Conservation (phyloP, 2,888 invertebrate species). For the Pemphredon lugubris region DNA sequence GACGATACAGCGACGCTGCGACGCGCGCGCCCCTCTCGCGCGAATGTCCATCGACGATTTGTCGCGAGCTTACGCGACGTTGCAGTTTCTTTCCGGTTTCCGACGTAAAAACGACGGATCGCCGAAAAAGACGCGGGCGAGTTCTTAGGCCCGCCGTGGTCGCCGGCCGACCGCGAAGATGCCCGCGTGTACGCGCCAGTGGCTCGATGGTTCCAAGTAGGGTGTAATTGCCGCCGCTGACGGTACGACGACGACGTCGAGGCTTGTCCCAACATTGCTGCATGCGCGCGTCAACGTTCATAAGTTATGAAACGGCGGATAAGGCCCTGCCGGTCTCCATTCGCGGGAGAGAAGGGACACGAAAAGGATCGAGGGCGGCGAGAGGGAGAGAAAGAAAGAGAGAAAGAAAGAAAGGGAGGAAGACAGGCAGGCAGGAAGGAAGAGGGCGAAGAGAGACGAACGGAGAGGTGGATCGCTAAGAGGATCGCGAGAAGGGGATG, state of each 20-base stretch:
- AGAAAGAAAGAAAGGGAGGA: conserved; percentile 13
- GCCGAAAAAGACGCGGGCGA: conserved; percentile 31
- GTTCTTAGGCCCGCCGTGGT: conserved; percentile 19
- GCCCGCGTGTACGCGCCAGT: conserved; percentile 39
- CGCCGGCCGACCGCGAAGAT: conserved; percentile 22
- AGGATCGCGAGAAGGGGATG: conserved; percentile 16
- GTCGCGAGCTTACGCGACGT: not conserved
- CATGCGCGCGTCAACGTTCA: conserved; percentile 70
- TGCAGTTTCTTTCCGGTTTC: conserved; percentile 28
- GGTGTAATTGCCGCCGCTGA: conserved; percentile 68
- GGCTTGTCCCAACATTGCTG: conserved; percentile 69
- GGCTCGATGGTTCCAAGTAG: conserved; percentile 65
- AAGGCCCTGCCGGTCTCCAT: conserved; percentile 51
- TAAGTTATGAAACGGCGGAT: conserved; percentile 74
- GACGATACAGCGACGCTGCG: too few species aligned
- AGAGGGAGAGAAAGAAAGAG: conserved; percentile 24
- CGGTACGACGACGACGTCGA: conserved; percentile 48
- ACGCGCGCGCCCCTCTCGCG: not conserved
- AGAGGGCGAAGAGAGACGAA: conserved; percentile 28
- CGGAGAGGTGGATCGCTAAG: too few species aligned
- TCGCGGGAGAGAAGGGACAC: conserved; percentile 49
- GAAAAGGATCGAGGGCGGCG: conserved; percentile 37
- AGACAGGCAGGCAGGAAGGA: not conserved
- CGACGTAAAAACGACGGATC: conserved; percentile 19
- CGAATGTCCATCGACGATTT: conserved; percentile 10